phyloP scores from a whole-genome alignment of 2,797 vertebrate genomes.

The Sebastes nivosus region DNA sequence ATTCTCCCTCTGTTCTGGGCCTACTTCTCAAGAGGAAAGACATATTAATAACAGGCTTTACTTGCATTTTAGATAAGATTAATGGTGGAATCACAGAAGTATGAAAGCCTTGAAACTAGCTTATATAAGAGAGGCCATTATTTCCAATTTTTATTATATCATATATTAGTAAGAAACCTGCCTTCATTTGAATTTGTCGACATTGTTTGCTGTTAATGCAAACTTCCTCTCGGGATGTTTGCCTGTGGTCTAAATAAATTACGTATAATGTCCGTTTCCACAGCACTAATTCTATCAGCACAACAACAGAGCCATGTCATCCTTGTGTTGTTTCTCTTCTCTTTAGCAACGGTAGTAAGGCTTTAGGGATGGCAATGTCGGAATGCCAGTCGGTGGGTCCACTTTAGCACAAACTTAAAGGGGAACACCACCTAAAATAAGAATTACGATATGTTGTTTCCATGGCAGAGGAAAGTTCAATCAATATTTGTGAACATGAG shows the following conservation, averaged over 20 bases:
- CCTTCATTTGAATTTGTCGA: constrained; percentile 10
- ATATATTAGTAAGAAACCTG: not conserved
- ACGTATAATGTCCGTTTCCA: not conserved
- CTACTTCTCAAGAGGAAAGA: constrained; percentile 50
- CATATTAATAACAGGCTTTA: constrained; percentile 61
- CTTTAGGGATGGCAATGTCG: not conserved
- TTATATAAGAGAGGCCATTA: not conserved
- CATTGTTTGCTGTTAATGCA: not conserved
- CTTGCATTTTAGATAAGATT: constrained; percentile 54
- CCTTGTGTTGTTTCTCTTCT: not conserved
- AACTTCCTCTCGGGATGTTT: not conserved
- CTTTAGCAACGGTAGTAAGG: not conserved
- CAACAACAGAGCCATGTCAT: not conserved
- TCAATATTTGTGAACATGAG: too few relatives aligned
- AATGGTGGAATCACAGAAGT: constrained; percentile 16
- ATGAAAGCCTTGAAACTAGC: constrained; percentile 8
- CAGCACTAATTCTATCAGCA: not conserved
- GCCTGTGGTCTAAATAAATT: not conserved
- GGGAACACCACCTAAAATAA: too few relatives aligned
- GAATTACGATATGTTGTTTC: too few relatives aligned
- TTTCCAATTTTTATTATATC: constrained; percentile 23
- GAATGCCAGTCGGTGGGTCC: not conserved
- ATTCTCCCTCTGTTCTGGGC: constrained; percentile 46
- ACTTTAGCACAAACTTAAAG: not conserved
- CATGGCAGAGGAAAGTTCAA: too few relatives aligned